Conservation (phyloP, 2,888 invertebrate genomes). For the Pristionchus maxplancki region DNA sequence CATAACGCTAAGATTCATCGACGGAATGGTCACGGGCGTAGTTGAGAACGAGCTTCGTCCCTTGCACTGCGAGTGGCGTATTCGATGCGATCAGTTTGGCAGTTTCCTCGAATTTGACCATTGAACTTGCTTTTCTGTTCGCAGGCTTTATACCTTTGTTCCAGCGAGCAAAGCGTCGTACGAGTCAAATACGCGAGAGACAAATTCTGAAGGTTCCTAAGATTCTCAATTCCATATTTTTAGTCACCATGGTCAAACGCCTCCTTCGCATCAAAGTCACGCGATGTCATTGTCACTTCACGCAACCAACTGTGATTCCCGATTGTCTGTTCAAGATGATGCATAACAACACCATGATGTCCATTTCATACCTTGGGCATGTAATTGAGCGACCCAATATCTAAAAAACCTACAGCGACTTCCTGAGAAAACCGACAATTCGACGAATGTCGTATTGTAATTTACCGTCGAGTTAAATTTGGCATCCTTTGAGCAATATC, state of each 20-base stretch:
- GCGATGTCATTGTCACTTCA: conserved; percentile 90
- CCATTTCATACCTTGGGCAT: conserved; percentile 83
- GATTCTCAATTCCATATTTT: no score
- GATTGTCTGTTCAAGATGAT: conserved; percentile 82
- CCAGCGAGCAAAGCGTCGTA: not conserved
- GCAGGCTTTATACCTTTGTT: not conserved
- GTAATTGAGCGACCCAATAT: conserved; percentile 93
- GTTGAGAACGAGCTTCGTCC: conserved; percentile 85
- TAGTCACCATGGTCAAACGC: conserved; percentile 49
- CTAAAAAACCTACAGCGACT: conserved; percentile 87
- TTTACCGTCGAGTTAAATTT: conserved; percentile 89
- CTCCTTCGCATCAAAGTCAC: conserved; percentile 84
- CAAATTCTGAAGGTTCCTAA: not conserved
- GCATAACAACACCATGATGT: no score
- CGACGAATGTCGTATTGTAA: not conserved
- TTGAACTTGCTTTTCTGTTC: not conserved
- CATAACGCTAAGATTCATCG: conserved; percentile 89
- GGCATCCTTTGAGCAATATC: conserved; percentile 91
- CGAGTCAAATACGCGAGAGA: not conserved
- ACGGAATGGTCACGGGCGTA: conserved; percentile 91
- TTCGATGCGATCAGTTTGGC: conserved; percentile 89
- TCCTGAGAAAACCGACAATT: conserved; percentile 80
- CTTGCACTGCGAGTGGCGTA: conserved; percentile 95
- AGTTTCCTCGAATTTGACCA: conserved; percentile 80
- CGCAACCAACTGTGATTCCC: conserved; percentile 90